These are phyloP conservation scores for Phyllotreta striolata DNA, from an alignment of 2,888 invertebrate species.

Conservation along the genomic window DNA sequence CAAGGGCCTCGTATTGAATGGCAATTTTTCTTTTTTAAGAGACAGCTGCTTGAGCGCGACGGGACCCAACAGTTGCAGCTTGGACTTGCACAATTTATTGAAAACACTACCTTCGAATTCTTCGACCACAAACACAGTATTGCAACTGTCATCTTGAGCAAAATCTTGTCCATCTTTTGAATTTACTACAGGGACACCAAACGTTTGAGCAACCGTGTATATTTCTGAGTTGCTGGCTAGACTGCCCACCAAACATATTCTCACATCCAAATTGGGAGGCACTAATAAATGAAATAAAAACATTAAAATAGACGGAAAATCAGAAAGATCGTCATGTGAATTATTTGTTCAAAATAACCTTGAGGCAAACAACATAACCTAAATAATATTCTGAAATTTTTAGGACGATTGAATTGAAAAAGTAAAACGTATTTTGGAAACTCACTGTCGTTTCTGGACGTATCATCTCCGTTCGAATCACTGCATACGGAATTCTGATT, in stretches of 20 bases:
- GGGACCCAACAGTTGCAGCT: conserved; percentile 80
- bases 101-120: conserved; percentile 78
- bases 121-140: conserved; percentile 76
- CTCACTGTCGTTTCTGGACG: conserved; percentile 56
- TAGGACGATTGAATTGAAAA: neutral
- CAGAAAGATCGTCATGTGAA: conserved; percentile 19
- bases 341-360: conserved; percentile 44
- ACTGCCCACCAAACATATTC: conserved; percentile 72
- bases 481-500: conserved; percentile 60
- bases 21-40: conserved; percentile 74
- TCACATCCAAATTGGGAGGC: conserved; percentile 61
- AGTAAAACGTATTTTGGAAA: conserved; percentile 13
- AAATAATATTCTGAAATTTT: conserved; percentile 21
- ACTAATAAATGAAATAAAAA: conserved; percentile 35
- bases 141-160: conserved; percentile 66
- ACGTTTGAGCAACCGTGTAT: conserved; percentile 68
- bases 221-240: conserved; percentile 65
- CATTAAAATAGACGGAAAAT: conserved; percentile 23
- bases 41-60: conserved; percentile 81
- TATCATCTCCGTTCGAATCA: conserved; percentile 59
- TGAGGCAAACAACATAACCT: conserved; percentile 53
- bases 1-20: conserved; percentile 80
- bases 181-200: conserved; percentile 69
- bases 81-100: conserved; percentile 68
- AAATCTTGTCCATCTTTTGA: conserved; percentile 71